Base-by-base conservation (phyloP, 2,888 invertebrate species). In the Limnephilus rhombicus region DNA sequence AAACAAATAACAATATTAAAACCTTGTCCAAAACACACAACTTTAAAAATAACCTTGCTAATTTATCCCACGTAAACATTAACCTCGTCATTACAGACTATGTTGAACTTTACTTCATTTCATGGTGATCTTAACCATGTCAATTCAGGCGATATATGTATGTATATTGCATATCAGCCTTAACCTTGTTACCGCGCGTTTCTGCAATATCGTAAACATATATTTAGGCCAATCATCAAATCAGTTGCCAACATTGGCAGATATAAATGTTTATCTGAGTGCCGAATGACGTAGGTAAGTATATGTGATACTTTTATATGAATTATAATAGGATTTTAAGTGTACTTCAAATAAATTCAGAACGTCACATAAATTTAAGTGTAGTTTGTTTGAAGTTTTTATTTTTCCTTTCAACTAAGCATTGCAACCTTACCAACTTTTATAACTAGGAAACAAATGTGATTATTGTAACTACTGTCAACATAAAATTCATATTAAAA, bases 161-260 rank as follows among this genome's bases (percentile, higher is more conserved):
- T 29, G 29, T 82, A 82, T 9, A 41, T 41, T 9, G 41, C 3
- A 37, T 81, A 82, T 82, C 31, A 3, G 12, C 31, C 29, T 83
- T 83, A 37, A 83, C 34, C 82, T 31, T 34, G 82, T 83, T 83
- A 83, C 18, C 18, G 82, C 49, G 86, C 29, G 29, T 86, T 29
- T 49, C 86, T 29, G 37, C 86, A 86, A 85, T 86, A 45, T 86
- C 29, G 45, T 86, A 68, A 68, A 68, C 9, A 29, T 15, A 83
- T 83, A 18, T 83, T 86, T 45, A 49, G 86, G 86, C 86, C 68
- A 41, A 45, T 41, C 12, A 29, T 45, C 86, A 86, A 86, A 49
- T 86, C 86, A 41, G 86, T 49, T 37, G 45, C 41, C 29, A 45
- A 86, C 29, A 85, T 85, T 85, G 85, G 85, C 85, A 45, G 85